These are phyloP conservation scores for Daphoenositta chrysoptera DNA, from an alignment of 2,113 vertebrate species.

Conservation along the genomic window DNA sequence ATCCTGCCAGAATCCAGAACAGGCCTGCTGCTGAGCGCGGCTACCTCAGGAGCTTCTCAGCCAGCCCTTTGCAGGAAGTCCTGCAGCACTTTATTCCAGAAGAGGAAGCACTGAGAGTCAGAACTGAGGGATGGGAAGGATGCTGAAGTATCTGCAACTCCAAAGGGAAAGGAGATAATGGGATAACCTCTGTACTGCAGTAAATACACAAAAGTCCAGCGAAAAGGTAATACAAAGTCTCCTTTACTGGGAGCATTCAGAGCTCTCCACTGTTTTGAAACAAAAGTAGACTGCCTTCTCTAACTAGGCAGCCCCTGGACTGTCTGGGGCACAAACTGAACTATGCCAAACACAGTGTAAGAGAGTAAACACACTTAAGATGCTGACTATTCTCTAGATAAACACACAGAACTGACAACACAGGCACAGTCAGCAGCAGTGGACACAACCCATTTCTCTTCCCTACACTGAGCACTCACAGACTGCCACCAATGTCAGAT, in stretches of 20 bases:
- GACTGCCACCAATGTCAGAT: background rate
- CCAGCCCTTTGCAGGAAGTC: background rate
- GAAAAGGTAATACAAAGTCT: background rate
- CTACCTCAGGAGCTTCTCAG: background rate
- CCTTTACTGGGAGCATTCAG: background rate
- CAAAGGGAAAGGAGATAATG: background rate
- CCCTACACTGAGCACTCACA: background rate
- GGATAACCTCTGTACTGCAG: background rate
- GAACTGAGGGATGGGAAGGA: background rate
- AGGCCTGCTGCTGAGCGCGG: background rate
- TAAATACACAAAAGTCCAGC: background rate
- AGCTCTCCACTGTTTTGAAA: background rate
- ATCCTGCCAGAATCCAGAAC: background rate
- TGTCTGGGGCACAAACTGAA: background rate
- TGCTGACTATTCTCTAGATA: background rate
- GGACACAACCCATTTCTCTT: background rate
- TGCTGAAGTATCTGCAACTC: background rate
- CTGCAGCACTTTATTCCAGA: background rate
- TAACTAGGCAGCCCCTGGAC: background rate
- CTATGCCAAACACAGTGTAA: background rate
- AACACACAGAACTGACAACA: background rate
- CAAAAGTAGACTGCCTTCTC: background rate
- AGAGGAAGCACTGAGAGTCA: background rate
- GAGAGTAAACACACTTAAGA: background rate
- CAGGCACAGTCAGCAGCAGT: background rate